Evolutionary conservation across 2,113 vertebrate species (phyloP).

Genomic region (Actinemys pallida): DNA sequence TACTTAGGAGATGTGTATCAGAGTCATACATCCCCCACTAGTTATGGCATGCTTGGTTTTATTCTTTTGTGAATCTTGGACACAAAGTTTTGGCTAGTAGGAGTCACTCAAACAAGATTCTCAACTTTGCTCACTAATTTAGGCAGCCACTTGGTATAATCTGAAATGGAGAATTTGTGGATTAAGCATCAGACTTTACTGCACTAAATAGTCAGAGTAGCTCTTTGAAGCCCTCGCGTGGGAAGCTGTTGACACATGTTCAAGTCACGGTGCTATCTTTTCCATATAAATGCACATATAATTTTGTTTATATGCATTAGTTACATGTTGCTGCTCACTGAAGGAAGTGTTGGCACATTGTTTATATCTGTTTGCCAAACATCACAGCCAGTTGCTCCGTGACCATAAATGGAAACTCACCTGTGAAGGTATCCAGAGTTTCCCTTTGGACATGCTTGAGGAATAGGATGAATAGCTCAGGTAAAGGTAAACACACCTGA

Average conservation of each 20-base stretch:
- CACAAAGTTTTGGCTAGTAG: not conserved
- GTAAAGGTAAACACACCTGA: not conserved
- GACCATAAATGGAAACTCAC: slow-evolving; percentile 32
- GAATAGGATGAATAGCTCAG: not conserved
- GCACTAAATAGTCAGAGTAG: not conserved
- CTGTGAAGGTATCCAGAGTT: slow-evolving; percentile 25
- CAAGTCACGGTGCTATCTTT: slow-evolving; percentile 28
- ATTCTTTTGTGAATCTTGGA: not conserved
- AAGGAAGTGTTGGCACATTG: slow-evolving; percentile 41
- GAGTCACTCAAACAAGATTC: not conserved
- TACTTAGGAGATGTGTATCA: not conserved
- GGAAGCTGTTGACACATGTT: slow-evolving; percentile 39
- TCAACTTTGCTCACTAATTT: not conserved
- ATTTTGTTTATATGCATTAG: slow-evolving; percentile 53
- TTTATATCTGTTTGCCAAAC: not conserved
- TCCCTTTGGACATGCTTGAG: not conserved
- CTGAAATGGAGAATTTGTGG: not conserved
- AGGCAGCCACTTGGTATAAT: slow-evolving; percentile 38
- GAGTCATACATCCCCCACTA: not conserved
- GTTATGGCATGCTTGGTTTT: not conserved
- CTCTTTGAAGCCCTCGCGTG: slow-evolving; percentile 38
- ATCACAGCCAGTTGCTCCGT: not conserved
- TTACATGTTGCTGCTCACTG: slow-evolving; percentile 31
- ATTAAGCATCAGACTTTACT: slow-evolving; percentile 30
- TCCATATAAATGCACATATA: not conserved